These are phyloP conservation scores for Pagrus major DNA, from an alignment of 2,113 vertebrate genomes.

Conservation along the genomic window DNA sequence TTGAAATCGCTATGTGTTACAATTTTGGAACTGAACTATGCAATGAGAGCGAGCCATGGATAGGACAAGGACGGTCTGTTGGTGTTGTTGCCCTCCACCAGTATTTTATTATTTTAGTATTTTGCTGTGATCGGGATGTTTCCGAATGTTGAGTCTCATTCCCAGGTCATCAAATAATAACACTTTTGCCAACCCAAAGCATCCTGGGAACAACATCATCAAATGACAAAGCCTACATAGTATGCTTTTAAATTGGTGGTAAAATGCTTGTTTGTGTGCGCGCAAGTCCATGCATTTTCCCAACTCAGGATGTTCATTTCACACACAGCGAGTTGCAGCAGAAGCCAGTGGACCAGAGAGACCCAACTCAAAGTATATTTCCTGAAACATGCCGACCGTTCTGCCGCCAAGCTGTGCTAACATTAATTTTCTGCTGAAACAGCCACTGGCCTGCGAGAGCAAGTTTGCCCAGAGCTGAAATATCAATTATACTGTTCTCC, in stretches of 20 bases:
- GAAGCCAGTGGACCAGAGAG: constrained; percentile 71
- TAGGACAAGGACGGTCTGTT: too few relatives aligned
- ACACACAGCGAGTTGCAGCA: constrained; percentile 66
- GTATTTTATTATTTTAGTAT: too few relatives aligned
- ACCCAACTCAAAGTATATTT: constrained; percentile 75
- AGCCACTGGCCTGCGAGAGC: constrained; percentile 81
- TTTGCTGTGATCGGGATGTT: too few relatives aligned
- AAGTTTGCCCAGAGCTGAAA: constrained; percentile 83
- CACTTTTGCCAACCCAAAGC: too few relatives aligned
- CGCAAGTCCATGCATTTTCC: constrained; percentile 22
- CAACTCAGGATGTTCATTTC: constrained; percentile 59
- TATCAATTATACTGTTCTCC: constrained; percentile 84
- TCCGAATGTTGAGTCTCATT: too few relatives aligned
- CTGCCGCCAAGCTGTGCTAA: constrained; percentile 80
- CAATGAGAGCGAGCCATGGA: too few relatives aligned
- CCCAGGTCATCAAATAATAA: too few relatives aligned
- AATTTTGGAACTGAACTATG: too few relatives aligned
- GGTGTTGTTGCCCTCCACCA: too few relatives aligned
- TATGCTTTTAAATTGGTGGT: constrained; percentile 4
- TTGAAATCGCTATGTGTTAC: too few relatives aligned
- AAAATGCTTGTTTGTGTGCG: neutral
- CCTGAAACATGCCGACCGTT: constrained; percentile 72
- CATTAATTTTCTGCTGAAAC: constrained; percentile 85
- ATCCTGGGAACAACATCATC: too few relatives aligned
- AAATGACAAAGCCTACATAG: too few relatives aligned